A percentile compares a stretch with the other conserved stretches of the same genome.
Evolutionary conservation across 1,140 invertebrate genomes (phyloP).

Genomic region (Drosophila lacertosa): DNA sequence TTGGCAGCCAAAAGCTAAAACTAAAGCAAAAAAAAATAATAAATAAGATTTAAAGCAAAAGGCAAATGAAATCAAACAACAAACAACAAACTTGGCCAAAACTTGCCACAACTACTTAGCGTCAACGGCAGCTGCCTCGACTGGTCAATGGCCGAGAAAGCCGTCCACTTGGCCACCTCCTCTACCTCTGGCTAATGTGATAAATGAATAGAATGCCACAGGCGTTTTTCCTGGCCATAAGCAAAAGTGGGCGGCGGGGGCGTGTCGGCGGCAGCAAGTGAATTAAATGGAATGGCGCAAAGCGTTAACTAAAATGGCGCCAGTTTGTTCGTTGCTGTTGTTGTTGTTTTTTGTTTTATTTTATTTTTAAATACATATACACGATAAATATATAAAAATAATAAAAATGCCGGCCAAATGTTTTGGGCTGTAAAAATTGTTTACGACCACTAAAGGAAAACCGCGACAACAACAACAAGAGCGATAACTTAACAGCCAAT

Average conservation of each 20-base stretch:
- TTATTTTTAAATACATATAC: conserved; percentile 64
- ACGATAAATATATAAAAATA: conserved; percentile 75
- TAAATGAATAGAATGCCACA: conserved; percentile 38
- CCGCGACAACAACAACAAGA: conserved; percentile 55
- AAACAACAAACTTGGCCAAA: conserved; percentile 43
- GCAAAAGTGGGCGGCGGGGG: not conserved
- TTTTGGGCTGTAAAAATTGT: conserved; percentile 79
- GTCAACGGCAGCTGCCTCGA: conserved; percentile 55
- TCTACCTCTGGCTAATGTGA: conserved; percentile 11
- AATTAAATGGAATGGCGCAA: conserved; percentile 62
- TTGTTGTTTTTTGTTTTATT: conserved; percentile 42
- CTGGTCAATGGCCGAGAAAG: conserved; percentile 12
- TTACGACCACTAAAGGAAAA: conserved; percentile 76
- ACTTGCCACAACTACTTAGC: conserved; percentile 75
- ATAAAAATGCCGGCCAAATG: conserved; percentile 66
- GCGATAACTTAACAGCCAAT: conserved; percentile 14
- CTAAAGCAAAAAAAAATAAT: not conserved
- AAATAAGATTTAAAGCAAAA: conserved; percentile 3
- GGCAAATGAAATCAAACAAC: conserved; percentile 56
- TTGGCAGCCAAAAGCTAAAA: not conserved
- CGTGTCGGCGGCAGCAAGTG: conserved; percentile 30
- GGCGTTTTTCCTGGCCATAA: conserved; percentile 29
- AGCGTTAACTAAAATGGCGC: conserved; percentile 59
- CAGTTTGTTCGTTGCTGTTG: conserved; percentile 40
- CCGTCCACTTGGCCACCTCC: not conserved